Conservation (phyloP, 1,140 invertebrate species). For the Physella acuta region DNA sequence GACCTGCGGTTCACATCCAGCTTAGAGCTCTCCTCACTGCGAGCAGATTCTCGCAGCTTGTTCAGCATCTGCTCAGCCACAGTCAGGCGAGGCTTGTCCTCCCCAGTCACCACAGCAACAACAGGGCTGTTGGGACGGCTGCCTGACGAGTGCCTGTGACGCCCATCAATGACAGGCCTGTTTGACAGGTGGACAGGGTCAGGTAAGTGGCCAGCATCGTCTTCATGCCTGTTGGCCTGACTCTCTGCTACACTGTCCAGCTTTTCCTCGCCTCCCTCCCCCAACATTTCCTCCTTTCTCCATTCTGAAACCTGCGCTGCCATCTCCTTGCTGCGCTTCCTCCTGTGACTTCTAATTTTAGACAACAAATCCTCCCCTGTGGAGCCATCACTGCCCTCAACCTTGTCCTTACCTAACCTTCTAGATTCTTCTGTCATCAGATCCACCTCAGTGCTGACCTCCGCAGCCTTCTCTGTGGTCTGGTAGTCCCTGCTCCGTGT, state of each 20-base stretch:
- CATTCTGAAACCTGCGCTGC: conserved; percentile 27
- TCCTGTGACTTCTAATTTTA: conserved; percentile 28
- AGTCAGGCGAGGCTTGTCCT: conserved; percentile 17
- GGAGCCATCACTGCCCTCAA: neutral
- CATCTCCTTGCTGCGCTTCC: conserved; percentile 35
- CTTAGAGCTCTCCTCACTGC: conserved; percentile 14
- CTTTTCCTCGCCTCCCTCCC: neutral
- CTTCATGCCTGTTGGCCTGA: neutral
- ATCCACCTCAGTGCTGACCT: neutral
- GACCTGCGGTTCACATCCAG: conserved; percentile 22
- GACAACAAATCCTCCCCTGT: too few species aligned
- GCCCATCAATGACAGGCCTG: conserved; percentile 40
- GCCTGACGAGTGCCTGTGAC: conserved; percentile 37
- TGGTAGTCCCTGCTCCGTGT: neutral
- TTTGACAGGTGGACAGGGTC: conserved; percentile 5
- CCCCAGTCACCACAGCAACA: conserved; percentile 15
- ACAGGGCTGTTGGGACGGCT: conserved; percentile 42
- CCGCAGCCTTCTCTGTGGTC: neutral
- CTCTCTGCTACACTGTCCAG: neutral
- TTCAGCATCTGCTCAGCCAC: conserved; percentile 29
- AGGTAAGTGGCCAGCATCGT: conserved; percentile 12
- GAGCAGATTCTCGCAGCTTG: conserved; percentile 26
- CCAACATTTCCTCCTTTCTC: conserved; percentile 20
- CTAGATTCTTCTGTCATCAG: neutral
- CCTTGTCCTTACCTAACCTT: conserved; percentile 4